Conservation (phyloP, 2,888 invertebrate genomes). For the Lottia gigantea region DNA sequence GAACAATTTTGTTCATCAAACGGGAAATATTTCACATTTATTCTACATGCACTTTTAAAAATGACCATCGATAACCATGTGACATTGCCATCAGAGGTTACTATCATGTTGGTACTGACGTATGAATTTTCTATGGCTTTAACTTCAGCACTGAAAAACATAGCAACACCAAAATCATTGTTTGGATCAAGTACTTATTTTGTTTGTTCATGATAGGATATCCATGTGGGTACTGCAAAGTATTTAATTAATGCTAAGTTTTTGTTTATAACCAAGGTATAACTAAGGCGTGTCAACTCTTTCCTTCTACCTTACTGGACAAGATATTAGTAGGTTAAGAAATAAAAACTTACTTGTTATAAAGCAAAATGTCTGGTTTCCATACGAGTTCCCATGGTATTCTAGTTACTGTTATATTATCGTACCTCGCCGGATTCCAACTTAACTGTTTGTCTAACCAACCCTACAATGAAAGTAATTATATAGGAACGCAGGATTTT, state of each 20-base stretch:
- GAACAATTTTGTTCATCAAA: conserved; percentile 73
- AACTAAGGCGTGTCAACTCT: too few relatives aligned
- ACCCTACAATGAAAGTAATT: conserved; percentile 71
- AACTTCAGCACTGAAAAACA: neutral
- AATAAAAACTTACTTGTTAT: conserved; percentile 80
- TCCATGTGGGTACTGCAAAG: too few relatives aligned
- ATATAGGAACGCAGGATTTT: too few relatives aligned
- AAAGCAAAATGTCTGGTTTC: conserved; percentile 88
- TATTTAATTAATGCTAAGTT: too few relatives aligned
- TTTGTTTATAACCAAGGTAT: too few relatives aligned
- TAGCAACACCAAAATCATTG: neutral
- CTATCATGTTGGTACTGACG: conserved; percentile 72
- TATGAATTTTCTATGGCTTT: conserved; percentile 1
- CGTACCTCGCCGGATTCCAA: conserved; percentile 87
- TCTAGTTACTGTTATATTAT: conserved; percentile 84
- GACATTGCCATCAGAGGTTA: conserved; percentile 71
- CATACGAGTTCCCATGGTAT: conserved; percentile 86
- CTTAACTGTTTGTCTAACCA: conserved; percentile 88
- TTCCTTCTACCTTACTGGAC: too few relatives aligned
- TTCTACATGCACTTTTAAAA: conserved; percentile 71
- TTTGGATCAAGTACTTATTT: too few relatives aligned
- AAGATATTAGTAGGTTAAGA: too few relatives aligned
- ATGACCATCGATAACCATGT: conserved; percentile 73
- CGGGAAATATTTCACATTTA: conserved; percentile 73
- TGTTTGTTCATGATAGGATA: too few relatives aligned